These are phyloP conservation scores for Psilanteris sp. DNA, from an alignment of 1,140 invertebrate species.

Conservation along the genomic window DNA sequence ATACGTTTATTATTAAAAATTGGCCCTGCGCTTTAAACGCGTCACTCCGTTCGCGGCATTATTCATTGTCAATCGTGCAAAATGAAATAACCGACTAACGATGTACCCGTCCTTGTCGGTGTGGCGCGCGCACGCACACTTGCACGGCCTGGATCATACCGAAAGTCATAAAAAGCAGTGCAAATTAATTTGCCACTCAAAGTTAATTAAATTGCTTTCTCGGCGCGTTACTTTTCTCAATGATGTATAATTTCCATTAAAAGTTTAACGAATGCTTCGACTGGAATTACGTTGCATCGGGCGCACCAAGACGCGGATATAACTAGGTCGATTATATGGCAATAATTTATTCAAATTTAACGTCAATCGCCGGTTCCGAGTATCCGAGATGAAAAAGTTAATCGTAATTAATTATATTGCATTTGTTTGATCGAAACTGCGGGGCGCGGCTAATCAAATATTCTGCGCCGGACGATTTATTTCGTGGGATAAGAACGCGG, in stretches of 20 bases:
- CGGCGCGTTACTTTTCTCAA: constrained; percentile 61
- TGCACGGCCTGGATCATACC: constrained; percentile 31
- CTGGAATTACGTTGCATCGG: constrained; percentile 38
- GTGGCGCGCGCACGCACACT: constrained; percentile 6
- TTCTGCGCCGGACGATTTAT: constrained; percentile 24
- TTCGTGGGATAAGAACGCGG: constrained; percentile 23
- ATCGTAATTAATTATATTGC: constrained; percentile 39
- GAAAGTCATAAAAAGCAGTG: constrained; percentile 63
- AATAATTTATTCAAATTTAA: constrained; percentile 55
- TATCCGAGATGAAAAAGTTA: constrained; percentile 20
- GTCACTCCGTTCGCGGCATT: constrained; percentile 33
- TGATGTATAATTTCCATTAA: constrained; percentile 65
- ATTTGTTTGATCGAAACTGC: neutral
- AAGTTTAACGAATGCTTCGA: constrained; percentile 63
- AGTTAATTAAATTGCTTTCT: constrained; percentile 64
- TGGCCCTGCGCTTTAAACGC: constrained; percentile 28
- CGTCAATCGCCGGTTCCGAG: constrained; percentile 24
- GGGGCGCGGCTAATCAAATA: constrained; percentile 13
- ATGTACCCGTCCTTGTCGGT: constrained; percentile 11
- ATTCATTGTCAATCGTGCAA: constrained; percentile 59
- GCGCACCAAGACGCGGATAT: constrained; percentile 26
- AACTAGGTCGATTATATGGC: constrained; percentile 56
- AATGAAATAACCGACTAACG: constrained; percentile 52
- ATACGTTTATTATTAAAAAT: constrained; percentile 59
- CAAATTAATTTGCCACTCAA: constrained; percentile 65